phyloP scores from a whole-genome alignment of 2,888 invertebrate genomes.

The Melinaea marsaeus region DNA sequence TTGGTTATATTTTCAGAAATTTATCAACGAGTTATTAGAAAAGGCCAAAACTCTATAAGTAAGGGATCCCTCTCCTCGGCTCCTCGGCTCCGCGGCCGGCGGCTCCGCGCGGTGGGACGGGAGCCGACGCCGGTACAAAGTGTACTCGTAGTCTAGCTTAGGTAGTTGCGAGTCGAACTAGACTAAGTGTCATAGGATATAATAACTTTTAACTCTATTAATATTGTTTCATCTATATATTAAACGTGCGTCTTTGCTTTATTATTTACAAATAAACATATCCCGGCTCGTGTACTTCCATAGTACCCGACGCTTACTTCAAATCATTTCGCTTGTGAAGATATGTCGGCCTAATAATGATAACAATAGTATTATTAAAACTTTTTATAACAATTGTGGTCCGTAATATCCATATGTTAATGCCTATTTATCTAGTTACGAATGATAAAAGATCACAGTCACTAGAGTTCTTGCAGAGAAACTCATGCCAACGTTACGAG shows the following conservation, averaged over 20 bases:
- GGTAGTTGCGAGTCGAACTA: slow-evolving; percentile 2
- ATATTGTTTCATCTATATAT: background rate
- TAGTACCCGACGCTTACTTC: background rate
- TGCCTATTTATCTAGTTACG: too few relatives aligned
- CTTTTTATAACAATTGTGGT: too few relatives aligned
- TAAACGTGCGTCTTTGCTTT: background rate
- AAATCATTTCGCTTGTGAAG: too few relatives aligned
- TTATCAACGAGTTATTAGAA: slow-evolving; percentile 92
- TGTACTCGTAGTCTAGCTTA: too few relatives aligned
- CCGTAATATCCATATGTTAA: too few relatives aligned
- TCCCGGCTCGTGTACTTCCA: background rate
- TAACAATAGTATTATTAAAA: too few relatives aligned
- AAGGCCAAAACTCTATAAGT: slow-evolving; percentile 91
- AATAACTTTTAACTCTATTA: background rate
- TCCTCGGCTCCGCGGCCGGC: slow-evolving; percentile 10
- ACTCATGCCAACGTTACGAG: too few relatives aligned
- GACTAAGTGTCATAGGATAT: background rate
- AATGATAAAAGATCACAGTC: too few relatives aligned
- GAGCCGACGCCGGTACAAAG: background rate
- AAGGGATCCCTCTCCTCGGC: slow-evolving; percentile 38
- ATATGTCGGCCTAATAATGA: too few relatives aligned
- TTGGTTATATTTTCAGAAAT: slow-evolving; percentile 83
- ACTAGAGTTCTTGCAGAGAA: too few relatives aligned
- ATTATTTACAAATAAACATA: slow-evolving; percentile 3
- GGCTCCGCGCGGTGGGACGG: slow-evolving; percentile 5